A percentile compares a stretch with the other conserved stretches of the same genome.
These are phyloP conservation scores for Agriopis aurantiaria DNA, from an alignment of 2,888 invertebrate species.

Conservation along the genomic window DNA sequence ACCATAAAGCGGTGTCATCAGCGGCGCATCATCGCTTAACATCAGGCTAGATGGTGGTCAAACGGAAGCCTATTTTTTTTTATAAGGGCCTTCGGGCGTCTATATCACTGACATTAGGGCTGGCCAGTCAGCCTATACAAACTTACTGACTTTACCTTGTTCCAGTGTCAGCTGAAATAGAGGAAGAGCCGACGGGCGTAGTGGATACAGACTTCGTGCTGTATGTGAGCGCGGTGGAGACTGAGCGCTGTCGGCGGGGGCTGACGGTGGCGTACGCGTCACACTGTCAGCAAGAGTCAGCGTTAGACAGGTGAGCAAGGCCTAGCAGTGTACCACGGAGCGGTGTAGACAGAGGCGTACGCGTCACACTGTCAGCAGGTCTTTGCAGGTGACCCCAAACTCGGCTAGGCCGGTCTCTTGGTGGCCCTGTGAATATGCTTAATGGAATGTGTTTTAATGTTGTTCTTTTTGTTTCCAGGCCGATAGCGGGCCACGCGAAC, in stretches of 20 bases:
- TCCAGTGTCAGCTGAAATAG: slow-evolving; percentile 42
- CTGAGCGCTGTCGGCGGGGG: slow-evolving; percentile 96
- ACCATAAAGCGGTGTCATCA: too few relatives aligned
- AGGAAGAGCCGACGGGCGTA: slow-evolving; percentile 85
- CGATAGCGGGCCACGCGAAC: slow-evolving; percentile 99
- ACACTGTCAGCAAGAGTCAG: slow-evolving; percentile 98
- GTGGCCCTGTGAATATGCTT: too few relatives aligned
- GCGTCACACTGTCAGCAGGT: too few relatives aligned
- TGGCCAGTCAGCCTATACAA: too few relatives aligned
- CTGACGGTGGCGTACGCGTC: slow-evolving; percentile 98
- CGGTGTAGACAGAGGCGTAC: background rate
- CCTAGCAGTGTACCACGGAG: background rate
- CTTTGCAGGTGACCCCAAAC: too few relatives aligned
- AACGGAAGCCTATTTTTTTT: too few relatives aligned
- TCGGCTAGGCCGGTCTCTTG: too few relatives aligned
- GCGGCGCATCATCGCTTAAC: too few relatives aligned
- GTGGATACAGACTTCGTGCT: slow-evolving; percentile 97
- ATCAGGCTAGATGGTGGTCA: too few relatives aligned
- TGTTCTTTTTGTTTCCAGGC: slow-evolving; percentile 83
- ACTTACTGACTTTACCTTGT: background rate
- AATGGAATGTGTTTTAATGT: too few relatives aligned
- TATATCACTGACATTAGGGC: too few relatives aligned
- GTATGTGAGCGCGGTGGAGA: slow-evolving; percentile 98
- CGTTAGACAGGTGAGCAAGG: slow-evolving; percentile 91
- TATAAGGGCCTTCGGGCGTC: too few relatives aligned